phyloP scores from a whole-genome alignment of 2,888 invertebrate genomes.

The Diploptera punctata region DNA sequence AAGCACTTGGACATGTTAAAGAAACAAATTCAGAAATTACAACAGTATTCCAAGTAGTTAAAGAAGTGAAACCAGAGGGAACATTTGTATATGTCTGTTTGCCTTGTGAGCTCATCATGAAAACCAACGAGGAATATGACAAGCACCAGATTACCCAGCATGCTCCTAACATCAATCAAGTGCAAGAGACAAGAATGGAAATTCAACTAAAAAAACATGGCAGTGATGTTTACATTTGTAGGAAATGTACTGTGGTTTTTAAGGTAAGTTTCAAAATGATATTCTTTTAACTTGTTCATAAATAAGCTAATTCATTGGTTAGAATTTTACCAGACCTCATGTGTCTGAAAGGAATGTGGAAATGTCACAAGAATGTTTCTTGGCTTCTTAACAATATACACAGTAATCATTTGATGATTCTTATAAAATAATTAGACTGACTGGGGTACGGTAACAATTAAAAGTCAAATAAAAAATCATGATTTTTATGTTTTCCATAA shows the following conservation, averaged over 20 bases:
- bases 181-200: not conserved
- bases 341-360: not conserved
- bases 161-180: not conserved
- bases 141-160: too few species aligned
- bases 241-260: not conserved
- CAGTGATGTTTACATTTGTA: not conserved
- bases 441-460: not conserved
- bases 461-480: too few species aligned
- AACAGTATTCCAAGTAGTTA: too few species aligned
- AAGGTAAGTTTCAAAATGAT: not conserved
- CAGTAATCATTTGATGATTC: not conserved
- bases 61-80: too few species aligned
- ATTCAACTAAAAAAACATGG: not conserved
- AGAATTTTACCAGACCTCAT: too few species aligned
- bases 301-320: too few species aligned
- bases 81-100: too few species aligned
- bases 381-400: not conserved
- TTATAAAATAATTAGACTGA: not conserved
- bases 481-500: too few species aligned
- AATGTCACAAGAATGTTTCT: not conserved
- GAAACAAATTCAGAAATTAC: too few species aligned
- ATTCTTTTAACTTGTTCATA: not conserved
- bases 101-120: too few species aligned
- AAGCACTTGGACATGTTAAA: too few species aligned
- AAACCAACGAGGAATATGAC: too few species aligned